These are phyloP conservation scores for Chloroceryle aenea DNA, from an alignment of 2,113 vertebrate genomes.

Conservation along the genomic window DNA sequence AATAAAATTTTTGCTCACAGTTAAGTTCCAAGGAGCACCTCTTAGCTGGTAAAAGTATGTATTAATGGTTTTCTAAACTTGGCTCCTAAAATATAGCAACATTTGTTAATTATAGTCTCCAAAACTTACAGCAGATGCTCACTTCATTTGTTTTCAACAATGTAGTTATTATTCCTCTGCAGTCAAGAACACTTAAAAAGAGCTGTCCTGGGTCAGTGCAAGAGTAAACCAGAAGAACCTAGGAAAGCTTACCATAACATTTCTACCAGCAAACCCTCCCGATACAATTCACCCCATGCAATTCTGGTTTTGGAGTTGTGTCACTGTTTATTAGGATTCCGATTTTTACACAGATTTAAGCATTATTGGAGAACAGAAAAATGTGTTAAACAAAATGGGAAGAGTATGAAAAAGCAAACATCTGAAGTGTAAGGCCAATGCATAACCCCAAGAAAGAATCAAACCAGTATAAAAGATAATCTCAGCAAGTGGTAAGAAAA, in stretches of 20 bases:
- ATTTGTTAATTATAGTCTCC: background rate
- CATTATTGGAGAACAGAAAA: background rate
- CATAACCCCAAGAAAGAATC: background rate
- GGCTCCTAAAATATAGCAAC: background rate
- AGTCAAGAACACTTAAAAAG: background rate
- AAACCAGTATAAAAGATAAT: background rate
- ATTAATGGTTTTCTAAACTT: background rate
- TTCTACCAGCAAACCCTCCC: background rate
- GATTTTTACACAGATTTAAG: background rate
- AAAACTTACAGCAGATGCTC: background rate
- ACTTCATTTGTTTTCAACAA: background rate
- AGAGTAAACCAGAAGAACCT: background rate
- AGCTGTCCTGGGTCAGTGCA: background rate
- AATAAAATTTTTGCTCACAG: background rate
- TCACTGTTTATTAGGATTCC: background rate
- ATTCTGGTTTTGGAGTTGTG: background rate
- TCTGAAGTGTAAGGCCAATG: background rate
- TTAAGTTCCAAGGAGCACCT: background rate
- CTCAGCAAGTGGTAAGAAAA: background rate
- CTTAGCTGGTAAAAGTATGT: background rate
- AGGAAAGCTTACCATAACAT: background rate
- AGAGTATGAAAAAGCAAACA: background rate
- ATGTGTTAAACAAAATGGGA: background rate
- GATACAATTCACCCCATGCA: rapidly evolving
- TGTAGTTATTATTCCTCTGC: background rate